phyloP scores from a whole-genome alignment of 2,888 invertebrate genomes.

The Digitonthophagus gazella region DNA sequence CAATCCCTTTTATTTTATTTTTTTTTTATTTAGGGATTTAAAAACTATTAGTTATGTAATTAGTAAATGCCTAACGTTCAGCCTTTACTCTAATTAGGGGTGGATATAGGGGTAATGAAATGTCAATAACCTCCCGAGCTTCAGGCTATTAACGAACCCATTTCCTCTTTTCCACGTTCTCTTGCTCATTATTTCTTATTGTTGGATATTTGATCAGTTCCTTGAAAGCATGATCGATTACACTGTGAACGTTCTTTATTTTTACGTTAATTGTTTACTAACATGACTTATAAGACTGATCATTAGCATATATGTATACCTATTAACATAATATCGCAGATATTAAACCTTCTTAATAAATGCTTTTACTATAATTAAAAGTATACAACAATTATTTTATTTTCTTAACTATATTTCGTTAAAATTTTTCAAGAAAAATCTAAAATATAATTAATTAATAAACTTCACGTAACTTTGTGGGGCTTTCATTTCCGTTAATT shows the following conservation, averaged over 20 bases:
- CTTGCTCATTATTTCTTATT: background rate
- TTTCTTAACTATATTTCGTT: too few relatives aligned
- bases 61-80: background rate
- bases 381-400: too few relatives aligned
- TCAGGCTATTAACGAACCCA: background rate
- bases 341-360: too few relatives aligned
- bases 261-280: background rate
- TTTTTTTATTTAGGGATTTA: too few relatives aligned
- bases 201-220: background rate
- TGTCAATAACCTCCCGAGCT: conserved; percentile 9
- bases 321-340: background rate
- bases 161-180: background rate
- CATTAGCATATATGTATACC: background rate
- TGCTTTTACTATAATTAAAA: too few relatives aligned
- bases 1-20: too few relatives aligned
- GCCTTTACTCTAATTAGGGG: background rate
- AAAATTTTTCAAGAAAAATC: background rate
- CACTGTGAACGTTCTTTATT: background rate
- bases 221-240: background rate
- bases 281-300: too few relatives aligned
- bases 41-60: too few relatives aligned
- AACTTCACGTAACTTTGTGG: background rate
- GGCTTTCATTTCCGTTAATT: background rate
- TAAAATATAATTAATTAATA: background rate
- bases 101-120: conserved; percentile 7